Percentiles rank a stretch among this genome's conserved stretches.
phyloP scores from a whole-genome alignment of 2,888 invertebrate genomes.

The Nomada ruficornis region DNA sequence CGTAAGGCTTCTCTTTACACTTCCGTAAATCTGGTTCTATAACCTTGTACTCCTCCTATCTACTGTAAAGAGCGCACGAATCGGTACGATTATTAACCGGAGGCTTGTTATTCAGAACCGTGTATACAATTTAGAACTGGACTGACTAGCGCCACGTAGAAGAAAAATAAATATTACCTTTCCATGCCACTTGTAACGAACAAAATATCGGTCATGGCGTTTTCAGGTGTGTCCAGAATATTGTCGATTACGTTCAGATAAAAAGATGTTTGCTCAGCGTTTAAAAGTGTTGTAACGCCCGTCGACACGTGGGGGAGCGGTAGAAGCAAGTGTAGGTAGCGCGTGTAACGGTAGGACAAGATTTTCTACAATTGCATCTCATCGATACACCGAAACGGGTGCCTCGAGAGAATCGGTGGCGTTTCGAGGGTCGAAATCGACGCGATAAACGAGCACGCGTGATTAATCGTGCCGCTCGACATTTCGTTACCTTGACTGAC shows the following conservation, averaged over 20 bases:
- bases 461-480: slow-evolving; percentile 54
- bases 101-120: too few relatives aligned
- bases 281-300: slow-evolving; percentile 47
- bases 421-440: slow-evolving; percentile 19
- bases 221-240: slow-evolving; percentile 37
- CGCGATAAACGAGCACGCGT: slow-evolving; percentile 42
- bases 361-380: slow-evolving; percentile 43
- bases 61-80: neutral
- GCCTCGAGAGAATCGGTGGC: slow-evolving; percentile 24
- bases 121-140: too few relatives aligned
- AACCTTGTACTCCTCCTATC: neutral
- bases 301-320: slow-evolving; percentile 46
- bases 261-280: slow-evolving; percentile 53
- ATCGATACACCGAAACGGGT: neutral
- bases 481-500: slow-evolving; percentile 56
- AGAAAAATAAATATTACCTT: slow-evolving; percentile 6
- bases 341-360: slow-evolving; percentile 4
- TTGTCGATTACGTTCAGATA: slow-evolving; percentile 53
- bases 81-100: too few relatives aligned
- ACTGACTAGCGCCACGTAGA: neutral
- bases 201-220: slow-evolving; percentile 36
- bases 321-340: slow-evolving; percentile 11
- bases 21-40: neutral
- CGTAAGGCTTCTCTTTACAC: neutral
- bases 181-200: neutral